Evolutionary conservation across 2,113 vertebrate genomes (phyloP), one percentile per base, ranked within the genome.

Genomic region (Megaceryle torquata): DNA sequence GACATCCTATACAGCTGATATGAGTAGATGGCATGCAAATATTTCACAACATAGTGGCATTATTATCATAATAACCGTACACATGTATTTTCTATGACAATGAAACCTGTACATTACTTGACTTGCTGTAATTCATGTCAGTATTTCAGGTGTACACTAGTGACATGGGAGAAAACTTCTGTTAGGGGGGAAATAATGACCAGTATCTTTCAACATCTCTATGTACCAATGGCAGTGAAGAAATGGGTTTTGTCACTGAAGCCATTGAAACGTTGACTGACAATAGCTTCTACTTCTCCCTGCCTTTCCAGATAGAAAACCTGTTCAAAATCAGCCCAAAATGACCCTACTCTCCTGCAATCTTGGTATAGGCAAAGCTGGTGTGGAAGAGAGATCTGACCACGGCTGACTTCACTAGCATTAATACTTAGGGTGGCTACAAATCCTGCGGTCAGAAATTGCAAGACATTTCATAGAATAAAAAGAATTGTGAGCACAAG

Each of bases 1-100:
- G 95, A 98, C 97, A 97, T 94, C 77, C 8, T 93, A 90, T 94
- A 95, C 72, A 95, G 96, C 86, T 94, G 83, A 96, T 59, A 50
- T 10, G 33, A 96, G 93, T 92, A 46, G 88, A 96, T 90, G 87
- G 82, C 94, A 97, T 77, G 61, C 59, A 95, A 89, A 96, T 91
- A 96, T 70, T 84, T 92, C 82, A 91, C 67, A 87, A 28, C 39
- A 82, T 22, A 93, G 54, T 19, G 13, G 37, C 31, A 61, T 89
- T 79, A 63, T 82, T 87, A 87, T 46, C 59, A 43, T 72, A 84
- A 94, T 69, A 87, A 63, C 10, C 31, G 54, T 87, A 85, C 1
- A 5, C 26, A 61, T 65, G 8, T 64, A 75, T 92, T 87, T 77
- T 15, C 6, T 59, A 39, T 33, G 54, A 76, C 44, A 96, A 91